These are phyloP conservation scores for Lophius americanus DNA, from an alignment of 2,797 vertebrate species.

Conservation along the genomic window DNA sequence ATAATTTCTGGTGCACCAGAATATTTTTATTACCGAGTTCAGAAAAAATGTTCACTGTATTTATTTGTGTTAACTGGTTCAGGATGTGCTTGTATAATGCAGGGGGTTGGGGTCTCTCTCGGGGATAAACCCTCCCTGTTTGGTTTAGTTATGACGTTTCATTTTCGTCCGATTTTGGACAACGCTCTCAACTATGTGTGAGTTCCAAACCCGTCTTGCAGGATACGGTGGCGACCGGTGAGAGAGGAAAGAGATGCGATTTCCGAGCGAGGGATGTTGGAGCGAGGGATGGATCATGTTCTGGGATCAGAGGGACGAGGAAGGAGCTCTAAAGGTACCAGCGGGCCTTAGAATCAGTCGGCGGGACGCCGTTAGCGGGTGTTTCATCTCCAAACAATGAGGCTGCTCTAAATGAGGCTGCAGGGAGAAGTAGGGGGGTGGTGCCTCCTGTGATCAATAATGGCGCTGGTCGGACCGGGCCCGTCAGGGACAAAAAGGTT, in stretches of 20 bases:
- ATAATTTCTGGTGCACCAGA: slow-evolving; percentile 27
- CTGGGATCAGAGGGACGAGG: slow-evolving; percentile 24
- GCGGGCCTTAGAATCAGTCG: slow-evolving; percentile 61
- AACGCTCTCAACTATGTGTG: not conserved
- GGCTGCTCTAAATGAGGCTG: slow-evolving; percentile 61
- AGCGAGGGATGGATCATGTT: slow-evolving; percentile 45
- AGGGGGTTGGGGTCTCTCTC: too few species aligned
- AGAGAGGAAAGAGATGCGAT: slow-evolving; percentile 22
- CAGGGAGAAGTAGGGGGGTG: slow-evolving; percentile 28
- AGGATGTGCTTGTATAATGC: too few species aligned
- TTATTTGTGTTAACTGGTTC: too few species aligned
- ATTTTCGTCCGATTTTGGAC: too few species aligned
- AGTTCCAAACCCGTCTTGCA: slow-evolving; percentile 16
- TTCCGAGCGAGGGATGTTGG: slow-evolving; percentile 30
- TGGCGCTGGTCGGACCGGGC: slow-evolving; percentile 42
- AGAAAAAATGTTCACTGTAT: too few species aligned
- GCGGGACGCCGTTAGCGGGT: slow-evolving; percentile 43
- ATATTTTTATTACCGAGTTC: too few species aligned
- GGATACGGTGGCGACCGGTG: slow-evolving; percentile 11
- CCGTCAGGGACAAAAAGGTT: slow-evolving; percentile 41
- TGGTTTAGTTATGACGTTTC: too few species aligned
- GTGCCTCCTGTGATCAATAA: slow-evolving; percentile 68
- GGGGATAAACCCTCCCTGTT: too few species aligned
- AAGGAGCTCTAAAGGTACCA: slow-evolving; percentile 32
- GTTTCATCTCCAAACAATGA: slow-evolving; percentile 62